Percentiles rank a stretch among this genome's conserved stretches.
Evolutionary conservation across 2,888 invertebrate species (phyloP).

Genomic region (Pristionchus fissidentatus): DNA sequence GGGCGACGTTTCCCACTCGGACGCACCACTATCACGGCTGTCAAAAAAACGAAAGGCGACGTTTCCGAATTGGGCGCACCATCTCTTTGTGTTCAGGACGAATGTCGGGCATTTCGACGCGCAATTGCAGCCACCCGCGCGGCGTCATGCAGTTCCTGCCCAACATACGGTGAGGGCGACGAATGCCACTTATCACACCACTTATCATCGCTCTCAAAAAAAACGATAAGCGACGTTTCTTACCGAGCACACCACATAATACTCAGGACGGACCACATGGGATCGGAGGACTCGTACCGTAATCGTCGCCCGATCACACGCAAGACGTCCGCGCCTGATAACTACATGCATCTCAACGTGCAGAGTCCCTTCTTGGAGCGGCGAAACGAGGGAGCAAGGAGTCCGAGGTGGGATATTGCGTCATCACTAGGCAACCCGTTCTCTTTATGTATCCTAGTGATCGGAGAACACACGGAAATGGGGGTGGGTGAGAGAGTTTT

Average conservation of each 20-base stretch:
- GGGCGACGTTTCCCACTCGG: neutral
- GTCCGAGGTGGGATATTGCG: conserved; percentile 10
- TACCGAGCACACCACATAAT: neutral
- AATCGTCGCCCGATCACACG: conserved; percentile 48
- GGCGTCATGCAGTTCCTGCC: conserved; percentile 75
- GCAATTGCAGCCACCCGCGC: conserved; percentile 65
- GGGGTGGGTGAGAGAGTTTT: neutral
- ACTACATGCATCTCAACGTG: conserved; percentile 54
- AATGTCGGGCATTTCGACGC: conserved; percentile 68
- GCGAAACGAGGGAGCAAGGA: conserved; percentile 5
- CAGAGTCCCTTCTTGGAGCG: conserved; percentile 46
- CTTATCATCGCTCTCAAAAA: neutral
- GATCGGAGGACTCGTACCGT: conserved; percentile 47
- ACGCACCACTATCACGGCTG: too few species aligned
- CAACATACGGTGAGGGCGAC: conserved; percentile 58
- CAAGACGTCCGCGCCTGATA: conserved; percentile 52
- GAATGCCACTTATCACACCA: neutral
- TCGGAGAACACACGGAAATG: neutral
- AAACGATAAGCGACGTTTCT: neutral
- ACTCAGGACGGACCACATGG: conserved; percentile 42
- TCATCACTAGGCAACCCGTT: too few species aligned
- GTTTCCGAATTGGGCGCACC: neutral
- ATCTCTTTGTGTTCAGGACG: conserved; percentile 37
- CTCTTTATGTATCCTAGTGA: too few species aligned
- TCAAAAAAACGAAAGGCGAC: neutral